Evolutionary conservation across 2,113 vertebrate genomes (phyloP).

Genomic region (Actenoides hombroni): DNA sequence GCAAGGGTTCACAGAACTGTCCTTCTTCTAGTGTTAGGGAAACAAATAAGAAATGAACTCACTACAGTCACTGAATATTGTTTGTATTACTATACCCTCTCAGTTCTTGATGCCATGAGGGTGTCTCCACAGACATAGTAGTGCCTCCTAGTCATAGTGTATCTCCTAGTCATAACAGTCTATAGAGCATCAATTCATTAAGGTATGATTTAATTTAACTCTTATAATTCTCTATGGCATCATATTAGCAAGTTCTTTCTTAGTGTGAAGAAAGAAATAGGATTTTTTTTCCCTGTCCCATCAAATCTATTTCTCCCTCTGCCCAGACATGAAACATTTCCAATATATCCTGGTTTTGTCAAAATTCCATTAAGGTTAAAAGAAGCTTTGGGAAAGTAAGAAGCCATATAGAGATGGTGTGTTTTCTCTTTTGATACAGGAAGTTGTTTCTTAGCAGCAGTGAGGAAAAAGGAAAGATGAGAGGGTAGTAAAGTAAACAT

Average conservation of each 20-base stretch:
- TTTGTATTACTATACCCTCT: neutral
- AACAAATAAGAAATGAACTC: neutral
- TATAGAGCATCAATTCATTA: neutral
- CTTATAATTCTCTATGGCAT: neutral
- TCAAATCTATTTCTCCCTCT: neutral
- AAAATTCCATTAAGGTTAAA: neutral
- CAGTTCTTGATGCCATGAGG: neutral
- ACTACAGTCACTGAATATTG: neutral
- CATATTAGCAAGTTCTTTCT: neutral
- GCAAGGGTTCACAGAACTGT: neutral
- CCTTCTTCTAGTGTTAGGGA: neutral
- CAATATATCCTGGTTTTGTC: too few species aligned
- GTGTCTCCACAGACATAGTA: neutral
- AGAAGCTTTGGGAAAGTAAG: neutral
- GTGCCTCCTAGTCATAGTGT: neutral
- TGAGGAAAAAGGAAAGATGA: neutral
- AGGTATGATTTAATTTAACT: neutral
- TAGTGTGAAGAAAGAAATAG: neutral
- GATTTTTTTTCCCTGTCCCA: neutral
- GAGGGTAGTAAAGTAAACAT: neutral
- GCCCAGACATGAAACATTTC: neutral
- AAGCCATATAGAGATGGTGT: neutral
- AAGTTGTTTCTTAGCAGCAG: neutral
- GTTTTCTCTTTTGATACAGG: neutral
- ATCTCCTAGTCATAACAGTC: neutral